A percentile compares a stretch with the other conserved stretches of the same genome.
Evolutionary conservation across 1,140 invertebrate species (phyloP).

Genomic region (Coelopa frigida): DNA sequence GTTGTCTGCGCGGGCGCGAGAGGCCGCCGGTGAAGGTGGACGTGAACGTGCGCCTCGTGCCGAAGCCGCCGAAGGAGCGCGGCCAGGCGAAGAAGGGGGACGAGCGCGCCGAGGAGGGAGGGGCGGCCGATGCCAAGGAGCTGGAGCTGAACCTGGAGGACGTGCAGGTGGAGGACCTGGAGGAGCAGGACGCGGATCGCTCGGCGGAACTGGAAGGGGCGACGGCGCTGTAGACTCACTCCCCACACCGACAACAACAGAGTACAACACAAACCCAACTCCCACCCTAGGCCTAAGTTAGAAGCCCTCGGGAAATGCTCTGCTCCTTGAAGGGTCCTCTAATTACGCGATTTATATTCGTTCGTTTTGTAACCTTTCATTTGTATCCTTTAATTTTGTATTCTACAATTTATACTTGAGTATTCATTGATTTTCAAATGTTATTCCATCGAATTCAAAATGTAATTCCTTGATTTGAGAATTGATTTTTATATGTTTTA

Average conservation of each 20-base stretch:
- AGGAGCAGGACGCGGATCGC: not conserved
- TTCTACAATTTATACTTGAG: conserved; percentile 1
- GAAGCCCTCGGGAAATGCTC: no score
- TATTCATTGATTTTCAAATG: not conserved
- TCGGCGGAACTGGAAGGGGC: no score
- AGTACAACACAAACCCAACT: no score
- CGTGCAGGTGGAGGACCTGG: not conserved
- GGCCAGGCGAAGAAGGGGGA: not conserved
- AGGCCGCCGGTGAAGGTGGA: conserved; percentile 59
- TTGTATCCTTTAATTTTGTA: conserved; percentile 4
- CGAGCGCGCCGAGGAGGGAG: not conserved
- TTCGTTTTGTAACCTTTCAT: not conserved
- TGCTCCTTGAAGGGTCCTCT: no score
- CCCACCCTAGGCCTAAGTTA: no score
- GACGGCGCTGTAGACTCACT: no score
- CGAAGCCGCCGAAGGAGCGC: conserved; percentile 46
- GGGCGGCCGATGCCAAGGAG: not conserved
- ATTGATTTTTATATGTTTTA: no score
- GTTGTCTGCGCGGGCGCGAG: not conserved
- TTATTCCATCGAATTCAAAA: not conserved
- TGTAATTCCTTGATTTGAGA: no score
- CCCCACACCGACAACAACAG: no score
- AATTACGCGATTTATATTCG: no score
- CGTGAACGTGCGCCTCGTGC: conserved; percentile 69
- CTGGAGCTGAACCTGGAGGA: not conserved